phyloP scores from a whole-genome alignment of 2,797 vertebrate genomes.

The Neostethus bicornis region DNA sequence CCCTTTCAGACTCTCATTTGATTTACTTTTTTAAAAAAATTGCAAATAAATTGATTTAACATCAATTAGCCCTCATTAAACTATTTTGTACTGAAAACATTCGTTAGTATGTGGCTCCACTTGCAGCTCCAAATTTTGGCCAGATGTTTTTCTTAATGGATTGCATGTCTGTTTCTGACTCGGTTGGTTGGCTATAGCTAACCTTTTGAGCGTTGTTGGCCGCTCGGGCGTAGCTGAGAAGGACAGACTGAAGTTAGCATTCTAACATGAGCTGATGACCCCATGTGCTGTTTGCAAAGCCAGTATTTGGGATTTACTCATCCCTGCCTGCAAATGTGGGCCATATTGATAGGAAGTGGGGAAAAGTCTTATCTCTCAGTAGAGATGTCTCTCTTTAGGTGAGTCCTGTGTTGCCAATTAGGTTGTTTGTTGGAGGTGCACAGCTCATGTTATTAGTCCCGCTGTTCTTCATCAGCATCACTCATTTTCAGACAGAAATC shows the following conservation, averaged over 20 bases:
- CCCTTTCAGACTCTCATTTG: background rate
- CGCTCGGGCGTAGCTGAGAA: conserved; percentile 17
- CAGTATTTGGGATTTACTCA: background rate
- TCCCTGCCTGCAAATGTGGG: background rate
- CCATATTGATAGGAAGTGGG: conserved; percentile 1
- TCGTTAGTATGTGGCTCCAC: too few species aligned
- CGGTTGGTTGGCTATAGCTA: background rate
- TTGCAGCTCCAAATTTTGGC: too few species aligned
- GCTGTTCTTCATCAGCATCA: conserved; percentile 35
- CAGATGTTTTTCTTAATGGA: too few species aligned
- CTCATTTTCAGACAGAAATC: conserved; percentile 37
- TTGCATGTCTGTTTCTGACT: background rate
- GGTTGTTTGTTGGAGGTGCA: conserved; percentile 20
- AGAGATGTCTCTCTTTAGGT: conserved; percentile 10
- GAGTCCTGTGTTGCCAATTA: conserved; percentile 15
- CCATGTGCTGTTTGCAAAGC: background rate
- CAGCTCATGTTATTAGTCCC: conserved; percentile 40
- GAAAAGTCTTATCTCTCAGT: background rate
- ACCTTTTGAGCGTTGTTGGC: background rate
- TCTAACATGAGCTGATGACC: background rate
- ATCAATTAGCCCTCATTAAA: too few species aligned
- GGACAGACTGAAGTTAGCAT: conserved; percentile 25
- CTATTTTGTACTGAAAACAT: background rate
- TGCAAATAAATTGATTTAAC: too few species aligned
- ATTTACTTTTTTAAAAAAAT: background rate